These are phyloP conservation scores for Diabrotica balteata DNA, from an alignment of 2,888 invertebrate genomes.

Conservation along the genomic window DNA sequence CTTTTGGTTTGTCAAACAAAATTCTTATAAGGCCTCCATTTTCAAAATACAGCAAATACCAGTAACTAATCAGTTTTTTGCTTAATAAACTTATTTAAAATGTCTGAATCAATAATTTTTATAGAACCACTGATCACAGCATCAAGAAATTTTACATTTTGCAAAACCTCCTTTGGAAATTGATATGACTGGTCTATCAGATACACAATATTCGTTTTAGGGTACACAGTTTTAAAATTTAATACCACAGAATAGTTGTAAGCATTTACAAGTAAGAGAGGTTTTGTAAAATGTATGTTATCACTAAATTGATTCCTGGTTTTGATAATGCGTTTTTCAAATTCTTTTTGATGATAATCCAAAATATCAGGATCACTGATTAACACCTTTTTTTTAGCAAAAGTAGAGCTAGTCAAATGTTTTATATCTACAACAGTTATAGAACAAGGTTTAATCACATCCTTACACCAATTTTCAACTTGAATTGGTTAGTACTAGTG, in stretches of 20 bases:
- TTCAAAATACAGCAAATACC: too few relatives aligned
- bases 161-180: conserved; percentile 21
- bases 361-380: not conserved
- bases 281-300: conserved; percentile 34
- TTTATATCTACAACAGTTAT: conserved; percentile 32
- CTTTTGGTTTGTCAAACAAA: too few relatives aligned
- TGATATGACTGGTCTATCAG: conserved; percentile 19
- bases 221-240: conserved; percentile 23
- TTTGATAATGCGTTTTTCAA: conserved; percentile 25
- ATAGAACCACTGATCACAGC: conserved; percentile 33
- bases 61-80: too few relatives aligned
- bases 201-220: conserved; percentile 38
- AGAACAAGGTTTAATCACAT: conserved; percentile 29
- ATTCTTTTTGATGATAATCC: not conserved
- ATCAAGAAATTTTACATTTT: conserved; percentile 17
- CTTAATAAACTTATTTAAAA: conserved; percentile 30
- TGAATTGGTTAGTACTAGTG: not conserved
- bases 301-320: conserved; percentile 25
- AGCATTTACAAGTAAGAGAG: conserved; percentile 36
- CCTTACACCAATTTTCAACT: not conserved
- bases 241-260: conserved; percentile 25
- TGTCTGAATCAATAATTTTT: conserved; percentile 33
- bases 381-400: not conserved
- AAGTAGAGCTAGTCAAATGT: conserved; percentile 2
- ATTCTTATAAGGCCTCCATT: too few relatives aligned